phyloP scores from a whole-genome alignment of 2,113 vertebrate species.

The Tautogolabrus adspersus region DNA sequence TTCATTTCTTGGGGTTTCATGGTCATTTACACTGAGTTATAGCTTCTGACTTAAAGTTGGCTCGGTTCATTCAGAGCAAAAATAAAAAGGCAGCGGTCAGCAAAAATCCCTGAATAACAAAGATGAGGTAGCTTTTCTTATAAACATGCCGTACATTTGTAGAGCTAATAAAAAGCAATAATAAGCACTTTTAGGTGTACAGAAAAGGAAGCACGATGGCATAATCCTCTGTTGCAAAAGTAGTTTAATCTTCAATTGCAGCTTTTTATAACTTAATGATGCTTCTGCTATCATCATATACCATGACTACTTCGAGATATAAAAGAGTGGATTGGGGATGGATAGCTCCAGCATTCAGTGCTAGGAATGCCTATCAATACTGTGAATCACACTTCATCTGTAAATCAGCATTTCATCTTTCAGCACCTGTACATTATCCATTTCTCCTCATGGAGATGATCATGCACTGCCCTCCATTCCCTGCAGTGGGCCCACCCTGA shows the following conservation, averaged over 20 bases:
- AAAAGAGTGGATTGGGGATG: conserved; percentile 24
- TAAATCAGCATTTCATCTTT: conserved; percentile 46
- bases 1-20: conserved; percentile 18
- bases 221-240: background rate
- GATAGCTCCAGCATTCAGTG: conserved; percentile 2
- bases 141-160: background rate
- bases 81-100: conserved; percentile 14
- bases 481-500: background rate
- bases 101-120: conserved; percentile 20
- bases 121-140: background rate
- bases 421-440: conserved; percentile 28
- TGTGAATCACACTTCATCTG: conserved; percentile 15
- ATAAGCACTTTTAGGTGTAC: background rate
- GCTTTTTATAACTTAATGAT: conserved; percentile 5
- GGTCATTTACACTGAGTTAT: conserved; percentile 18
- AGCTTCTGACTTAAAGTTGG: conserved; percentile 8
- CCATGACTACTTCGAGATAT: conserved; percentile 9
- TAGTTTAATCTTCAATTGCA: conserved; percentile 3
- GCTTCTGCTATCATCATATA: background rate
- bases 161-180: background rate
- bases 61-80: conserved; percentile 22
- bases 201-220: too few species aligned
- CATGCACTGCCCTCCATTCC: background rate
- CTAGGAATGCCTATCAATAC: conserved; percentile 5
- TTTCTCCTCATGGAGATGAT: conserved; percentile 21